These are phyloP conservation scores for Petrocephalus microphthalmus DNA, from an alignment of 2,113 vertebrate genomes.

Conservation along the genomic window DNA sequence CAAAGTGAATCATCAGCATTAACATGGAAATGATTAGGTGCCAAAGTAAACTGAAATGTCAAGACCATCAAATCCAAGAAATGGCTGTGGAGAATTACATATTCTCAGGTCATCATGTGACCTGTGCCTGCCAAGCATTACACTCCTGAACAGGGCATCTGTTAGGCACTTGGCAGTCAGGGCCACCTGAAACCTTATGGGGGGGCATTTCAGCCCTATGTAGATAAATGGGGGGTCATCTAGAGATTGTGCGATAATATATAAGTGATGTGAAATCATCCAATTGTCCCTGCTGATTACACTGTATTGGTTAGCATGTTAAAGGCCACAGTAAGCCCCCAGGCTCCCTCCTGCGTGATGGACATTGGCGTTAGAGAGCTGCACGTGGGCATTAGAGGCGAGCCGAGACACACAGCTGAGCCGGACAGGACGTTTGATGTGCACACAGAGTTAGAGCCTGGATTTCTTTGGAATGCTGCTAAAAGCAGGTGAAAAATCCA, in stretches of 20 bases:
- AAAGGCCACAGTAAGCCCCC: not conserved
- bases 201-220: not conserved
- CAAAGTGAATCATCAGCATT: not conserved
- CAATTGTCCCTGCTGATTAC: not conserved
- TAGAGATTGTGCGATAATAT: not conserved
- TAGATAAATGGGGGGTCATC: not conserved
- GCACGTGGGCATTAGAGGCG: conserved; percentile 27
- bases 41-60: conserved; percentile 9
- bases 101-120: not conserved
- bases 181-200: not conserved
- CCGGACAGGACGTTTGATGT: conserved; percentile 32
- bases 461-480: conserved; percentile 45
- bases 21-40: conserved; percentile 6
- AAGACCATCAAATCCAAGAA: not conserved
- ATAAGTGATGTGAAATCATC: not conserved
- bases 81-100: not conserved
- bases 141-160: not conserved
- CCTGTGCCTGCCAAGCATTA: not conserved
- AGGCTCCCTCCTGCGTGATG: not conserved
- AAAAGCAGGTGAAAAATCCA: conserved; percentile 54
- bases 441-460: conserved; percentile 35
- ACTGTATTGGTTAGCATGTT: not conserved
- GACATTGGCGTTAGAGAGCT: not conserved
- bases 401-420: conserved; percentile 21
- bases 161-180: not conserved